Conservation (phyloP, 1,140 invertebrate genomes). For the Formica exsecta region DNA sequence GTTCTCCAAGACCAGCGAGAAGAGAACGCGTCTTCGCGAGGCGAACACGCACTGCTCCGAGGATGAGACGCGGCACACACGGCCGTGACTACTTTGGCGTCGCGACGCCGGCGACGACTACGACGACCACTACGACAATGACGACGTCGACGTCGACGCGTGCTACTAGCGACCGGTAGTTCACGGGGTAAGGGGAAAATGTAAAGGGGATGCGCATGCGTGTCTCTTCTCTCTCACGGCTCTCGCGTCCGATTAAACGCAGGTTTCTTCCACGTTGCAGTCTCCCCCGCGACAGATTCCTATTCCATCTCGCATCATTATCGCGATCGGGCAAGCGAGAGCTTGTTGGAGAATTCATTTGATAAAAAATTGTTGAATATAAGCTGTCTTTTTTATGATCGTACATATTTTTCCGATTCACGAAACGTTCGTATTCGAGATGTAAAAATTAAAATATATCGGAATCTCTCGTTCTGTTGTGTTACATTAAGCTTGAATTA, state of each 20-base stretch:
- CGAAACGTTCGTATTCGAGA: too few species aligned
- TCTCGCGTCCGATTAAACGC: constrained; percentile 65
- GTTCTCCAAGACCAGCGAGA: not conserved
- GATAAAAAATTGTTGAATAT: not conserved
- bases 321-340: not conserved
- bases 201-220: constrained; percentile 56
- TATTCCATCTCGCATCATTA: constrained; percentile 10
- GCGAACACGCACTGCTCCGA: constrained; percentile 63
- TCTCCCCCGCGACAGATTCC: not conserved
- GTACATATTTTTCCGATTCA: not conserved
- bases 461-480: not conserved
- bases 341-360: not conserved
- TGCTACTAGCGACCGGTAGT: constrained; percentile 64
- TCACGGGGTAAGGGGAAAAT: constrained; percentile 12
- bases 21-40: constrained; percentile 77
- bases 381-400: not conserved
- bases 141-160: constrained; percentile 68
- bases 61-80: constrained; percentile 41
- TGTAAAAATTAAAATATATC: not conserved
- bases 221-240: not conserved
- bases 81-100: constrained; percentile 54
- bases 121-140: constrained; percentile 38
- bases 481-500: not conserved
- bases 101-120: constrained; percentile 55
- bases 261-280: constrained; percentile 24